Base-by-base conservation (phyloP, 2,797 vertebrate genomes). In the Chanos chanos region DNA sequence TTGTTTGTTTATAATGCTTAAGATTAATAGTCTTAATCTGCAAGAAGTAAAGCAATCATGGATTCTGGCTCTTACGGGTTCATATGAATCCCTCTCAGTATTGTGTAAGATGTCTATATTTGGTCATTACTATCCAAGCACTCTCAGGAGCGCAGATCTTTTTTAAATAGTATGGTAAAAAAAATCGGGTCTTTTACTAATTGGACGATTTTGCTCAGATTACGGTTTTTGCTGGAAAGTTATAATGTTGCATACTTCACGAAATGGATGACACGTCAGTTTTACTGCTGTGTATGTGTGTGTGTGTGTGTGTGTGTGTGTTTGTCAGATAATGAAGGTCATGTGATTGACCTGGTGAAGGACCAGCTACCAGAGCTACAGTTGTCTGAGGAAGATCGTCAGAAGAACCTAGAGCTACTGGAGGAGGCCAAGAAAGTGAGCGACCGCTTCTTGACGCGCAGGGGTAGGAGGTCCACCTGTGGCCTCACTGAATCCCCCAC, bases 391-490 rank as follows among this genome's bases (percentile, higher is more conserved):
- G 92, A 97, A 70, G 96, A 99, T 69, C 92, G 92, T 48, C 93
- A 89, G 87, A 98, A 93, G 83, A 99, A 99, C 77, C 83, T 98
- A 68, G 93, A 97, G 18, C 86, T 99, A 45, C 86, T 99, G 31
- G 94, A 97, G 79, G 94, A 98, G 85, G 96, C 96, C 55, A 99
- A 96, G 84, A 92, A 86, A 79, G 94, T 92, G 81, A 98, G 94
- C 0, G 95, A 97, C 74, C 89, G 89, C 24, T 99, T 99, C 78
- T 84, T 98, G 55, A 90, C 82, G 3, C 92, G 96, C 7, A 89
- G 95, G 0, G 94, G 95, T 13, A 93, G 96, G 5, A 90, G 92
- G 48, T 98, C 95, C 43, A 91, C 87, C 66, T 90, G 91, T 85
- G 93, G 94, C 83, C 89, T 93, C 13, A 75, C 86, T 0, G 94